A percentile compares a stretch with the other conserved stretches of the same genome.
These are phyloP conservation scores for Flexamia atlantica DNA, from an alignment of 2,888 invertebrate genomes.

Conservation along the genomic window DNA sequence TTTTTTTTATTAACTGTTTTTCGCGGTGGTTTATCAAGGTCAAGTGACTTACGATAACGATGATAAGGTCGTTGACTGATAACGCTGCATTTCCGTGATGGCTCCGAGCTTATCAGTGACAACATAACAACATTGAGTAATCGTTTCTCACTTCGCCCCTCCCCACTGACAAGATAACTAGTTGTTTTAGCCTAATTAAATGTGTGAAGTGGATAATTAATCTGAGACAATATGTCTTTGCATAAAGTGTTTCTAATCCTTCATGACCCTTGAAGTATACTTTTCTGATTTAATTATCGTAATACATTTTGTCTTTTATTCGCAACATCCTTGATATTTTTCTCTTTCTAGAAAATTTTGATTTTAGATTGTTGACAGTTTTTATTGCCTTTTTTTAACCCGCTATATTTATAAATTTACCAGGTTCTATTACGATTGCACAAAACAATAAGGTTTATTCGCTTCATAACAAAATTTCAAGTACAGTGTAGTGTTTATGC, in stretches of 20 bases:
- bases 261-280: too few relatives aligned
- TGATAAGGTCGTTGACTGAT: constrained; percentile 40
- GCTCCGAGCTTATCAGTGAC: constrained; percentile 7
- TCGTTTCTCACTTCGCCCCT: background rate
- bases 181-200: constrained; percentile 1
- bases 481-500: too few relatives aligned
- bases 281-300: too few relatives aligned
- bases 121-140: background rate
- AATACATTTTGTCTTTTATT: too few relatives aligned
- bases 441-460: too few relatives aligned
- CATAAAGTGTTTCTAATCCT: background rate
- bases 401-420: too few relatives aligned
- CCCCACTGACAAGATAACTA: background rate
- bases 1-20: background rate
- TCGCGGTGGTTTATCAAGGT: background rate
- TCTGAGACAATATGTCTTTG: background rate
- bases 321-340: too few relatives aligned
- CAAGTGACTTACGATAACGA: background rate
- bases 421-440: too few relatives aligned
- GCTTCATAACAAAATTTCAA: too few relatives aligned
- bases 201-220: constrained; percentile 4
- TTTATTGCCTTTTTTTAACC: too few relatives aligned
- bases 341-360: too few relatives aligned
- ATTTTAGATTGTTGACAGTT: too few relatives aligned
- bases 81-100: constrained; percentile 32